Conservation (phyloP, 2,797 vertebrate genomes). For the Podarcis siculus region DNA sequence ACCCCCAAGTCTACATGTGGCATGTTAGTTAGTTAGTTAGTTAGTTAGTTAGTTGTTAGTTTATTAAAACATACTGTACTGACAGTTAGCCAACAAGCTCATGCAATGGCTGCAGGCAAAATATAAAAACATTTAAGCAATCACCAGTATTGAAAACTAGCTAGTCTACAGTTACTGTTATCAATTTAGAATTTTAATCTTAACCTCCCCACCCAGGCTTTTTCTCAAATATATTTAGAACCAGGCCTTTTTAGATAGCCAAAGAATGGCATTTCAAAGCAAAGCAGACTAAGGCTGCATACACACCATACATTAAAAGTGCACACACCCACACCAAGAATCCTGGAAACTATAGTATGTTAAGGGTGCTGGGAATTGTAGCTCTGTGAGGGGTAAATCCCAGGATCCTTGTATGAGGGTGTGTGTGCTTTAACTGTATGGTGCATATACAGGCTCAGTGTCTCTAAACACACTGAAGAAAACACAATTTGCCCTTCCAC, state of each 20-base stretch:
- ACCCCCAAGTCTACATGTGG: not conserved
- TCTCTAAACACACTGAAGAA: not conserved
- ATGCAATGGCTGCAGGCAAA: not conserved
- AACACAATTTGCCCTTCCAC: not conserved
- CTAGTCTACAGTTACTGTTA: not conserved
- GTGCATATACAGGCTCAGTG: not conserved
- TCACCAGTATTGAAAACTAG: not conserved
- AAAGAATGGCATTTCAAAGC: not conserved
- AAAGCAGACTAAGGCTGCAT: not conserved
- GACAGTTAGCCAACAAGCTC: not conserved
- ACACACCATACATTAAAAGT: no score
- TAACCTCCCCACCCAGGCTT: not conserved
- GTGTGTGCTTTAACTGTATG: no score
- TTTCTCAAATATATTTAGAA: slow-evolving; percentile 6
- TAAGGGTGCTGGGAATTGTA: no score
- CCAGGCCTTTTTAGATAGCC: not conserved
- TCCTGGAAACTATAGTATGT: no score
- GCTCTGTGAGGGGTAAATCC: no score
- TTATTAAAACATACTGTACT: not conserved
- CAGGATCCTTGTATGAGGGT: no score
- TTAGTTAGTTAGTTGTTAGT: no score
- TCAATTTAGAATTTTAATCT: not conserved
- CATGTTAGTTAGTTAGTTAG: no score
- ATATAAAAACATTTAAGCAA: not conserved
- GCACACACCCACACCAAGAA: no score